phyloP scores from a whole-genome alignment of 1,140 invertebrate genomes.

The Drosophila kikkawai region DNA sequence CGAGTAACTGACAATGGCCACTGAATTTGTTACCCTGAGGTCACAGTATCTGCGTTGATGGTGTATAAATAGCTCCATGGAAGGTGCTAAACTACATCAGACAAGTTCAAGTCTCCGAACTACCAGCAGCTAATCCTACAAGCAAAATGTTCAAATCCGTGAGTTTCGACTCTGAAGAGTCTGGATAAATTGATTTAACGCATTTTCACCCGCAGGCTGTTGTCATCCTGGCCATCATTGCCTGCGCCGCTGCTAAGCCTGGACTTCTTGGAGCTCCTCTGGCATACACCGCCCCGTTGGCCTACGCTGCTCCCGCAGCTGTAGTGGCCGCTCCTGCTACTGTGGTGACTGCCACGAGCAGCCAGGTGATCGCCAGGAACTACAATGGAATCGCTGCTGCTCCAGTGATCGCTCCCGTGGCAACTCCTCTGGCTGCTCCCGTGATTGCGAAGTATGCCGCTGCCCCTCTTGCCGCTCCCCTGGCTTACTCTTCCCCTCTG shows the following conservation, averaged over 20 bases:
- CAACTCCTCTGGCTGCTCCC: background rate
- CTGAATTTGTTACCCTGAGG: constrained; percentile 17
- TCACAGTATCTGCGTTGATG: constrained; percentile 11
- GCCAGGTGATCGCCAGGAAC: too few relatives aligned
- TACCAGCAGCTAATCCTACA: constrained; percentile 20
- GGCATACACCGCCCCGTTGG: constrained; percentile 40
- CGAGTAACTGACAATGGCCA: constrained; percentile 18
- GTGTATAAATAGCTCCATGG: constrained; percentile 32
- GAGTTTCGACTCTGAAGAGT: background rate
- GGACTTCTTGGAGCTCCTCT: constrained; percentile 46
- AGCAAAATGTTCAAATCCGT: constrained; percentile 75
- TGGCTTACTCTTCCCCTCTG: constrained; percentile 9
- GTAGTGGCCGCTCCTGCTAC: constrained; percentile 68
- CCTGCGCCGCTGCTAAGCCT: constrained; percentile 70
- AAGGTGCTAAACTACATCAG: constrained; percentile 25
- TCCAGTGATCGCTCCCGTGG: too few relatives aligned
- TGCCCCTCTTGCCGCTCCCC: constrained; percentile 29
- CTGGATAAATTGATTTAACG: constrained; percentile 1
- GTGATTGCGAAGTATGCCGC: constrained; percentile 26
- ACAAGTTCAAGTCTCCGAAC: constrained; percentile 32
- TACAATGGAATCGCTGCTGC: too few relatives aligned
- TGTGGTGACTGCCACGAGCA: constrained; percentile 57
- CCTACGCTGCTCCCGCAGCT: constrained; percentile 46
- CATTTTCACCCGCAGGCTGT: constrained; percentile 54
- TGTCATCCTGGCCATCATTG: constrained; percentile 74